phyloP scores from a whole-genome alignment of 1,140 invertebrate species.

The Delia radicum region DNA sequence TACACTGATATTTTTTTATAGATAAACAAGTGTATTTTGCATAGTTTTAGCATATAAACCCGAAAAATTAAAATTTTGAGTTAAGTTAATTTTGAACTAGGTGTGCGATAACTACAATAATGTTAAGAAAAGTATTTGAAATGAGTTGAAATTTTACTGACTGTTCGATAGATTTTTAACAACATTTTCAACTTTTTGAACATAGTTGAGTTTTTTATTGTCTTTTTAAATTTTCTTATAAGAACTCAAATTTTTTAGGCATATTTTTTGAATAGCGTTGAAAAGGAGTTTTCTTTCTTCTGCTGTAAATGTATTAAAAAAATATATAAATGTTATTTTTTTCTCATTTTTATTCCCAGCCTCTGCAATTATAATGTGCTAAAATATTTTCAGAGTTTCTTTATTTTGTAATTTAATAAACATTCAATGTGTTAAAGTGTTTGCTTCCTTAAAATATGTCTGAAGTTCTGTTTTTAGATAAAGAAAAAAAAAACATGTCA shows the following conservation, averaged over 20 bases:
- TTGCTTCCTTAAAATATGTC: background rate
- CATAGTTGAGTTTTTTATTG: background rate
- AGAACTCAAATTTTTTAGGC: background rate
- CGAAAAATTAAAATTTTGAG: too few species aligned
- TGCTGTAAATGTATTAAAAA: background rate
- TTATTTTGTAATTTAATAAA: background rate
- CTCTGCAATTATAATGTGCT: background rate
- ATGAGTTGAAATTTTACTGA: too few species aligned
- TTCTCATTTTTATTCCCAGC: background rate
- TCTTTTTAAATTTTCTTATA: background rate
- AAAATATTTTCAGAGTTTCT: background rate
- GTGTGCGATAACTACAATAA: too few species aligned
- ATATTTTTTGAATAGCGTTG: background rate
- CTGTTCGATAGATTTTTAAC: too few species aligned
- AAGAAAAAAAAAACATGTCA: background rate
- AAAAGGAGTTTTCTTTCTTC: background rate
- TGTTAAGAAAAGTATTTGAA: too few species aligned
- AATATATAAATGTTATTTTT: background rate
- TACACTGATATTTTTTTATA: too few species aligned
- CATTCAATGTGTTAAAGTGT: background rate
- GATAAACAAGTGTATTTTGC: too few species aligned
- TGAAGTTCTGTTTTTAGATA: background rate
- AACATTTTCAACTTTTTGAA: too few species aligned
- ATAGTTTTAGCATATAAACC: too few species aligned
- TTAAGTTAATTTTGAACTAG: too few species aligned